Conservation (phyloP, 2,888 invertebrate species). For the Eurois occulta region DNA sequence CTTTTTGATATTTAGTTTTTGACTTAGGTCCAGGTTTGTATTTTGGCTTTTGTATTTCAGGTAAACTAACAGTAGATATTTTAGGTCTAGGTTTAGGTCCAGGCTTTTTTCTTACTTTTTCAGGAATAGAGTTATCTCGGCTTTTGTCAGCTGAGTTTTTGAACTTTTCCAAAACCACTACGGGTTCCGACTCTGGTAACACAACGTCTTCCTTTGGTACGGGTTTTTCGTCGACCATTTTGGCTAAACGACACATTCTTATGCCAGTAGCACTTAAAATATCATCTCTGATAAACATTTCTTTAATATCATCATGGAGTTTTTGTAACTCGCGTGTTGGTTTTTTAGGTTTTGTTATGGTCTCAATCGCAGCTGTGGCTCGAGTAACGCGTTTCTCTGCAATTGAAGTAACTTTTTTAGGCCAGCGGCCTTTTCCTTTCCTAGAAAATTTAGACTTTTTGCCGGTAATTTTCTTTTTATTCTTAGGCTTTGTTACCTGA, state of each 20-base stretch:
- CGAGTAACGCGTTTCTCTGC: conserved; percentile 70
- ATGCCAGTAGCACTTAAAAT: conserved; percentile 91
- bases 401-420: conserved; percentile 44
- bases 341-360: conserved; percentile 72
- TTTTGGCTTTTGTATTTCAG: conserved; percentile 60
- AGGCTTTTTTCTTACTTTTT: conserved; percentile 73
- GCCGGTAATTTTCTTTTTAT: conserved; percentile 52
- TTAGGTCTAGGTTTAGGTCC: conserved; percentile 75
- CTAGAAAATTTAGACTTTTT: conserved; percentile 56
- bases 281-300: conserved; percentile 92
- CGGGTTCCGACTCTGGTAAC: conserved; percentile 68
- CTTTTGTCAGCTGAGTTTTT: conserved; percentile 66
- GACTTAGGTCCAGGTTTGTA: conserved; percentile 82
- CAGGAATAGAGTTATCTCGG: conserved; percentile 58
- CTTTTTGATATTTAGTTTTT: conserved; percentile 76
- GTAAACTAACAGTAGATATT: conserved; percentile 43
- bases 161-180: conserved; percentile 79
- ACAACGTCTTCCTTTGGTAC: conserved; percentile 69
- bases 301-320: conserved; percentile 93
- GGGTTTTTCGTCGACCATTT: conserved; percentile 83
- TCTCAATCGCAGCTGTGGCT: conserved; percentile 62
- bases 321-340: conserved; percentile 89
- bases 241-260: conserved; percentile 91
- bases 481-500: conserved; percentile 23
- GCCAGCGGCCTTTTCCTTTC: conserved; percentile 62